These are phyloP conservation scores for Philypnodon macrostomus DNA, from an alignment of 2,797 vertebrate genomes.

Conservation along the genomic window DNA sequence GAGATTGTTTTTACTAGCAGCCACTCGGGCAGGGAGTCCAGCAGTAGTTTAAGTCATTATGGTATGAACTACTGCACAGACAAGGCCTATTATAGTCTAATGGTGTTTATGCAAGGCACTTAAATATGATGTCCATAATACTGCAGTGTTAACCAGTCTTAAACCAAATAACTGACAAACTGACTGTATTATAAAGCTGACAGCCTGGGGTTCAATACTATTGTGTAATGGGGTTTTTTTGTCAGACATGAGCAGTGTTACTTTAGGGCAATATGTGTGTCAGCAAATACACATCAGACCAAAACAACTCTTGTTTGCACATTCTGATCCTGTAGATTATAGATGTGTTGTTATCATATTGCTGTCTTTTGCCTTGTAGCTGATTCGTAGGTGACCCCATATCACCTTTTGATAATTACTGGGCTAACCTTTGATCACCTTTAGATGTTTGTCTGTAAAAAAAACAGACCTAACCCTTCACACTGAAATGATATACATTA, in stretches of 20 bases:
- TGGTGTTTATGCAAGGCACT: constrained; percentile 5
- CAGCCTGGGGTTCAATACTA: background rate
- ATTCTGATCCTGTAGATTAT: constrained; percentile 21
- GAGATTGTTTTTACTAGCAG: constrained; percentile 20
- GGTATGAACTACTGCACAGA: constrained; percentile 7
- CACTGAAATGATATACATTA: background rate
- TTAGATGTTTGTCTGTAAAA: background rate
- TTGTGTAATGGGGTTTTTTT: background rate
- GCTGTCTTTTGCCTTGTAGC: constrained; percentile 11
- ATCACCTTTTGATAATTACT: constrained; percentile 27
- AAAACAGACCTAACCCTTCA: background rate
- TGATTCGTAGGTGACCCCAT: constrained; percentile 17
- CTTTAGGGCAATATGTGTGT: constrained; percentile 2
- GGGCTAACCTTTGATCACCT: constrained; percentile 42
- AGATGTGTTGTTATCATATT: constrained; percentile 30
- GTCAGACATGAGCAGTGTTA: background rate
- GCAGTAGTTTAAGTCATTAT: constrained; percentile 13
- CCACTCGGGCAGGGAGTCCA: constrained; percentile 17
- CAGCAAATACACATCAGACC: constrained; percentile 18
- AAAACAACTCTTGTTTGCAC: constrained; percentile 11
- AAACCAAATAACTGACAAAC: background rate
- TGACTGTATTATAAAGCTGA: background rate
- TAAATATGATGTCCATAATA: background rate
- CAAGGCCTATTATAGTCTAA: constrained; percentile 1
- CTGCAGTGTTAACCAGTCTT: background rate